phyloP scores from a whole-genome alignment of 2,888 invertebrate species.

The Drosophila cognata region DNA sequence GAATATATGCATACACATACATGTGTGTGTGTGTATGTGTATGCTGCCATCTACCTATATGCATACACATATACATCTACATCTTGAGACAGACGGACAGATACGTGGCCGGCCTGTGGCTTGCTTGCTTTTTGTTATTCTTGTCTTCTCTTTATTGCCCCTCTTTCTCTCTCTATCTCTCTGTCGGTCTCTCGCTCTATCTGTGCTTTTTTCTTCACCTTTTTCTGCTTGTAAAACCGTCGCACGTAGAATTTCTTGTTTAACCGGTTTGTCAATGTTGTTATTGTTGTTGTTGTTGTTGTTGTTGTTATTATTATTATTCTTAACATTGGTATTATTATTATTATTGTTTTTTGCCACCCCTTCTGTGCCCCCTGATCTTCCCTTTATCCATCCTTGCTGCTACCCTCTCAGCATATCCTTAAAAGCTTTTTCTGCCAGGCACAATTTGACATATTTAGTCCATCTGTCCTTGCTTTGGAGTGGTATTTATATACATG shows the following conservation, averaged over 20 bases:
- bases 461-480: background rate
- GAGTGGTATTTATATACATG: background rate
- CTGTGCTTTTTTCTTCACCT: constrained; percentile 15
- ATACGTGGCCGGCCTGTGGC: constrained; percentile 57
- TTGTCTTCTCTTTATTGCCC: constrained; percentile 19
- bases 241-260: constrained; percentile 66
- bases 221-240: constrained; percentile 28
- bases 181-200: background rate
- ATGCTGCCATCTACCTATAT: constrained; percentile 21
- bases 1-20: constrained; percentile 43
- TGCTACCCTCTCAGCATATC: background rate
- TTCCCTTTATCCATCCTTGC: background rate
- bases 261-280: constrained; percentile 60
- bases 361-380: constrained; percentile 3
- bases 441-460: background rate
- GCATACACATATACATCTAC: constrained; percentile 25
- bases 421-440: background rate
- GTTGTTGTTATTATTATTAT: constrained; percentile 15
- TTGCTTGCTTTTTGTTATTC: constrained; percentile 27
- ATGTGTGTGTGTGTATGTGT: constrained; percentile 8
- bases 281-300: constrained; percentile 18
- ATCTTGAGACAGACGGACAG: constrained; percentile 10
- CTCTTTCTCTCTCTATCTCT: constrained; percentile 4
- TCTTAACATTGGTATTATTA: constrained; percentile 10
- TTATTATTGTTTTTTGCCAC: constrained; percentile 13